Base-by-base conservation (phyloP, 2,888 invertebrate species). In the Drosophila kuntzei region DNA sequence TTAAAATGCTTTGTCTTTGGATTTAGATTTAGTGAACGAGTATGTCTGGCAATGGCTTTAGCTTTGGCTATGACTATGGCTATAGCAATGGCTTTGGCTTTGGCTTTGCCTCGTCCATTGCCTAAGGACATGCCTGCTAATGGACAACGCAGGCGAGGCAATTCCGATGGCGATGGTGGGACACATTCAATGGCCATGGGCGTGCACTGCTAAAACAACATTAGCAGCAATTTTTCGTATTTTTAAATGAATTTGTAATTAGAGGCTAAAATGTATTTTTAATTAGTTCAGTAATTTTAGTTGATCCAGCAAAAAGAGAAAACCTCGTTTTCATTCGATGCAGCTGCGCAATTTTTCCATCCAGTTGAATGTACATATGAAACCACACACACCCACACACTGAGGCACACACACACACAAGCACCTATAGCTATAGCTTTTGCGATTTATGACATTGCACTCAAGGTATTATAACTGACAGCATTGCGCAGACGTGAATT, bases 231-330 rank as follows among this genome's bases (percentile, higher is more conserved):
- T 85, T 80, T 85, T 71, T 68, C 53, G 58, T 49, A 67, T 76
- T 71, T 80, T 80, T 60, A 87, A 87, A 80, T 83, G 83, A 85
- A 86, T 86, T 87, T 71, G 76, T 83, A 85, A 85, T 87, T 87
- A 87, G 72, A 71, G 77, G 75, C 74, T 57, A 62, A 82, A 85
- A 85, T 80, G 83, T 85, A 82, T 82, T 85, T 87, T 80, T 82
- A 80, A 85, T 85, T 85, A 86, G 79, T 80, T 86, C 66, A 50
- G 78, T 65, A 66, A 69, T 74, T 85, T 85, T 50, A 57, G 78
- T 78, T 65, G 57, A 62, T 54, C 34, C 59, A 50, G 59, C 61
- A 39, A 36, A 73, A 61, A 36, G n/a, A 29, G n/a, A 12, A 46
- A 27, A 2, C 11, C 5, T 1, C 16, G 41, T 29, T 29, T 29